Percentiles rank a stretch among this genome's conserved stretches.
phyloP scores from a whole-genome alignment of 2,888 invertebrate species.

The Cryptosula pallasiana region DNA sequence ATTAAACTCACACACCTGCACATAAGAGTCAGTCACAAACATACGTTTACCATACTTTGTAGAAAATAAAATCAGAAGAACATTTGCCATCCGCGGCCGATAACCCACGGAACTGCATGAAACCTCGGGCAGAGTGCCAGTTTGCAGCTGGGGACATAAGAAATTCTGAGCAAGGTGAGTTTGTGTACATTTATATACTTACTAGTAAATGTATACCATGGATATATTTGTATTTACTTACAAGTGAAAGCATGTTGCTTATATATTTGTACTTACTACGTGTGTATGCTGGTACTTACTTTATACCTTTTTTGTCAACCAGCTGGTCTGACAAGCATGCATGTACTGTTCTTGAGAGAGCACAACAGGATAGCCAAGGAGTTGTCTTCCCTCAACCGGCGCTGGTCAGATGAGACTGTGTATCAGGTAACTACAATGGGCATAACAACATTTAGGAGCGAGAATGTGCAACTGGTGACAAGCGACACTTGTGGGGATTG shows the following conservation, averaged over 20 bases:
- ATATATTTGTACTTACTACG: too few relatives aligned
- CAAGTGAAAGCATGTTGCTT: too few relatives aligned
- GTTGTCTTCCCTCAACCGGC: not conserved
- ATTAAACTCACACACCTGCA: too few relatives aligned
- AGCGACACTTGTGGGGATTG: too few relatives aligned
- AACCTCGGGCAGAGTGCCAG: not conserved
- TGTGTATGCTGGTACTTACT: too few relatives aligned
- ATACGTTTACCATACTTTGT: too few relatives aligned
- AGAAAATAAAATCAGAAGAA: not conserved
- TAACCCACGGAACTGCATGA: not conserved
- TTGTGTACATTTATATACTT: too few relatives aligned
- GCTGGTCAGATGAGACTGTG: not conserved
- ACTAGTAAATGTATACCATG: too few relatives aligned
- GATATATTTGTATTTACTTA: too few relatives aligned
- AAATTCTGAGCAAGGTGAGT: conserved; percentile 20
- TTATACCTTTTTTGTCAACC: too few relatives aligned
- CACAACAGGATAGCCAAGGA: conserved; percentile 7
- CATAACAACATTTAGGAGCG: too few relatives aligned
- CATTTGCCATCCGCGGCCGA: not conserved
- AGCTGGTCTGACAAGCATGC: conserved; percentile 4
- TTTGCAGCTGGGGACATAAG: conserved; percentile 20
- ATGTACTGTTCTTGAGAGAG: conserved; percentile 14
- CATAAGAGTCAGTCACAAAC: too few relatives aligned
- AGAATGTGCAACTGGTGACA: not conserved
- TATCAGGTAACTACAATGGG: conserved; percentile 1